phyloP scores from a whole-genome alignment of 2,113 vertebrate genomes.

The Odontesthes bonariensis region DNA sequence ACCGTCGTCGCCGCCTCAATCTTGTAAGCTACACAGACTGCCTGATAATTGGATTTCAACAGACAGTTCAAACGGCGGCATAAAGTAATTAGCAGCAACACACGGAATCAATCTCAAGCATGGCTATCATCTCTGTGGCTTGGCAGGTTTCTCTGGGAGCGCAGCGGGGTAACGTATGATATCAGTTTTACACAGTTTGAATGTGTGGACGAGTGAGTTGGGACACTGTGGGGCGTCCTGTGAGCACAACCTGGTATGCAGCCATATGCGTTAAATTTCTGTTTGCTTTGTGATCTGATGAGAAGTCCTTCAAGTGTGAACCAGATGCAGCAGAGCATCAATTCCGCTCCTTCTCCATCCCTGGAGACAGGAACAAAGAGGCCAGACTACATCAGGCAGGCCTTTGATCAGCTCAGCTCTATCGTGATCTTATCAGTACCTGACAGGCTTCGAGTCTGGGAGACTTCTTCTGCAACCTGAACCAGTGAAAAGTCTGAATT shows the following conservation, averaged over 20 bases:
- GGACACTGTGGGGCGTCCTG: not conserved
- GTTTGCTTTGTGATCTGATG: slow-evolving; percentile 46
- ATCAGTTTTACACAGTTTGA: slow-evolving; percentile 15
- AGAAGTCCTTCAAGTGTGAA: slow-evolving; percentile 41
- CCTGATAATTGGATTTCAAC: slow-evolving; percentile 82
- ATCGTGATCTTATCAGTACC: slow-evolving; percentile 66
- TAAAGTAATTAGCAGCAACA: slow-evolving; percentile 80
- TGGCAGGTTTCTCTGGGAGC: slow-evolving; percentile 28
- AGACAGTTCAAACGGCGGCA: slow-evolving; percentile 74
- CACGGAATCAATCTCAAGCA: slow-evolving; percentile 65
- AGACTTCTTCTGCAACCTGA: slow-evolving; percentile 21
- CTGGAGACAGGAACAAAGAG: slow-evolving; percentile 74
- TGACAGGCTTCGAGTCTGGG: slow-evolving; percentile 50
- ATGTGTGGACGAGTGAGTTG: not conserved
- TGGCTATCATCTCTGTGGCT: slow-evolving; percentile 50
- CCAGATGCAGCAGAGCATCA: slow-evolving; percentile 41
- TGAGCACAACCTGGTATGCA: slow-evolving; percentile 1
- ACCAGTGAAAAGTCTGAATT: slow-evolving; percentile 22
- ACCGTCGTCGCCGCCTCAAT: slow-evolving; percentile 44
- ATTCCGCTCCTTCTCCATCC: slow-evolving; percentile 32
- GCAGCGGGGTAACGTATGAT: slow-evolving; percentile 1
- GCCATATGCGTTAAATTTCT: slow-evolving; percentile 8
- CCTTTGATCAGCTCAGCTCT: slow-evolving; percentile 71
- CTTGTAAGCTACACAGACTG: slow-evolving; percentile 70
- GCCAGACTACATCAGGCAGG: slow-evolving; percentile 66